Conservation (phyloP, 1,140 invertebrate genomes). For the Diachasmimorpha longicaudata region DNA sequence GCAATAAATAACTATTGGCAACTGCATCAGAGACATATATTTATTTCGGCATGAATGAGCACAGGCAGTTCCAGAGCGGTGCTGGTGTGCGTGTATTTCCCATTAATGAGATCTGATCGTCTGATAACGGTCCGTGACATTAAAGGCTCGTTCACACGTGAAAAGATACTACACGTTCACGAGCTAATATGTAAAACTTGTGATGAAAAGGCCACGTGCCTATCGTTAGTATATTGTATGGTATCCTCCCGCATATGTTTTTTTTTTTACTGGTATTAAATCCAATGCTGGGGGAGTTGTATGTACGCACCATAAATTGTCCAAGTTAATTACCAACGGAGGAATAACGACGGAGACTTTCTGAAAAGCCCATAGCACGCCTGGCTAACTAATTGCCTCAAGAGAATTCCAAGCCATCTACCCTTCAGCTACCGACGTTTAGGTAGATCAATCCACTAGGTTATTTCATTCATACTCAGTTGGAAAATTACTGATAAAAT, state of each 20-base stretch:
- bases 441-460: background rate
- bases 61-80: background rate
- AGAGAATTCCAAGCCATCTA: background rate
- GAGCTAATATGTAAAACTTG: background rate
- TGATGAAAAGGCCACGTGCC: background rate
- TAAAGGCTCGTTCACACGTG: background rate
- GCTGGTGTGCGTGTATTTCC: background rate
- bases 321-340: background rate
- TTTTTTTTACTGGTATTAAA: background rate
- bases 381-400: background rate
- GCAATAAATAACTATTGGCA: background rate
- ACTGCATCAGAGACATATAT: background rate
- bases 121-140: background rate
- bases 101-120: constrained; percentile 4
- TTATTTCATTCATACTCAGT: too few species aligned
- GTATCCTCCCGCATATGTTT: background rate
- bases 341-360: background rate
- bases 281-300: background rate
- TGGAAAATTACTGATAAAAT: too few species aligned
- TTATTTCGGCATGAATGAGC: background rate
- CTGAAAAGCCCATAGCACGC: constrained; percentile 1
- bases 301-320: constrained; percentile 6
- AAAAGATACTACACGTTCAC: background rate
- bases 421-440: constrained; percentile 1
- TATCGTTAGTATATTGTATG: background rate